Percentiles rank a stretch among this genome's conserved stretches.
Evolutionary conservation across 2,888 invertebrate species (phyloP).

Genomic region (Sarcophaga subvicina): DNA sequence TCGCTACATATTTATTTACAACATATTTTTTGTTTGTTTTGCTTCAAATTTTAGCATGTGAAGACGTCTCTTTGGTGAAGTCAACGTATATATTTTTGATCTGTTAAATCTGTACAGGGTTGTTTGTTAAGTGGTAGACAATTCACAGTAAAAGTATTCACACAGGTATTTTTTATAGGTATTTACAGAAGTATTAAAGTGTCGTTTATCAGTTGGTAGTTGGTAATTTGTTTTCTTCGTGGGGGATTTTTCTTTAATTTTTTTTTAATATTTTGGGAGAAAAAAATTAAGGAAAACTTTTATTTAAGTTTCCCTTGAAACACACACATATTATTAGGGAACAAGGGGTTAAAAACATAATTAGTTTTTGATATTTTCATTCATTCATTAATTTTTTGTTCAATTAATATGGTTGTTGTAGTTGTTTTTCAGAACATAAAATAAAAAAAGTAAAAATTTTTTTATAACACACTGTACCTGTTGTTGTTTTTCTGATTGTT

Average conservation of each 20-base stretch:
- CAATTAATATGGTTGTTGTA: conserved; percentile 24
- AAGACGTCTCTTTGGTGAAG: conserved; percentile 49
- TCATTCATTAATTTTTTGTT: background rate
- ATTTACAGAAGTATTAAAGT: conserved; percentile 63
- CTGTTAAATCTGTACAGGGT: conserved; percentile 64
- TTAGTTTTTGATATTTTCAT: conserved; percentile 41
- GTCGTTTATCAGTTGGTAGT: conserved; percentile 58
- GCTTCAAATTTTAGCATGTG: conserved; percentile 2
- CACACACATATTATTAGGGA: conserved; percentile 36
- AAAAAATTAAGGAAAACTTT: background rate
- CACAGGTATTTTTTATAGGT: conserved; percentile 33
- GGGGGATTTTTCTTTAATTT: background rate
- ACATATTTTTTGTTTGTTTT: background rate
- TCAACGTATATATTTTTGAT: conserved; percentile 44
- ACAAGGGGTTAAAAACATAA: conserved; percentile 53
- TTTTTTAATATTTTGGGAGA: conserved; percentile 14
- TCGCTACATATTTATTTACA: background rate
- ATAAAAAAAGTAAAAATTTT: conserved; percentile 21
- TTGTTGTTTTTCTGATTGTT: conserved; percentile 65
- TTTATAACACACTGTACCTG: conserved; percentile 75
- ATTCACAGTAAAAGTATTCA: conserved; percentile 22
- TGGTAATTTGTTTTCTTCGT: background rate
- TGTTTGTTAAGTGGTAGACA: conserved; percentile 6
- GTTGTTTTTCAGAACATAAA: conserved; percentile 30
- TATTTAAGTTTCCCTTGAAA: background rate